A percentile compares a stretch with the other conserved stretches of the same genome.
These are phyloP conservation scores for Anseranas semipalmata DNA, from an alignment of 2,113 vertebrate species.

Conservation along the genomic window DNA sequence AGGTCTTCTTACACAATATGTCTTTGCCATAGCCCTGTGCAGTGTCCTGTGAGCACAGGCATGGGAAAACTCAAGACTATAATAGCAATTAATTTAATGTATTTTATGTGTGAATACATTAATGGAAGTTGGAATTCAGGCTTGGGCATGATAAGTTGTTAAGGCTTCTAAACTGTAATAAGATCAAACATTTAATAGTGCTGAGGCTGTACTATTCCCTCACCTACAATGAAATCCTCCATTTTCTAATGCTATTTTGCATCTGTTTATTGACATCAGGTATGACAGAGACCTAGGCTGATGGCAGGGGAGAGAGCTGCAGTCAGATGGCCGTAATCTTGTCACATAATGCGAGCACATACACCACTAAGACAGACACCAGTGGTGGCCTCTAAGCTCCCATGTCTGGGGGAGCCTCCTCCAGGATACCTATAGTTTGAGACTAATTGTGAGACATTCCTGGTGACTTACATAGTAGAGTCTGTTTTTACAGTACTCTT, in stretches of 20 bases:
- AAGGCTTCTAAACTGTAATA: not conserved
- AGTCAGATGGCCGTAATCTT: rapidly evolving
- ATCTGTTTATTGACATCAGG: not conserved
- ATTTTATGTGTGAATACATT: not conserved
- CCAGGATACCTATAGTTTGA: not conserved
- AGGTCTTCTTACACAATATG: not conserved
- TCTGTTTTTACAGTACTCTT: not conserved
- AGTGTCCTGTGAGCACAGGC: not conserved
- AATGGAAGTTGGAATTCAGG: not conserved
- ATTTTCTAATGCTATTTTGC: not conserved
- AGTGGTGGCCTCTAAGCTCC: not conserved
- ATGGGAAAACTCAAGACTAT: not conserved
- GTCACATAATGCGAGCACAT: rapidly evolving
- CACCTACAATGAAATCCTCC: not conserved
- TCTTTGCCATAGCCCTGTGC: not conserved
- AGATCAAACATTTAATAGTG: not conserved
- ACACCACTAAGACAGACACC: not conserved
- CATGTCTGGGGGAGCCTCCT: not conserved
- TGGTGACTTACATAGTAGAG: not conserved
- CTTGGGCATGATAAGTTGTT: not conserved
- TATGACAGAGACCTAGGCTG: not conserved
- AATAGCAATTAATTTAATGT: not conserved
- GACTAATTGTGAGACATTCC: not conserved
- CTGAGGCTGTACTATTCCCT: not conserved
- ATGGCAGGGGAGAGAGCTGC: not conserved